Conservation (phyloP, 2,113 vertebrate genomes). For the Sylvietta virens region DNA sequence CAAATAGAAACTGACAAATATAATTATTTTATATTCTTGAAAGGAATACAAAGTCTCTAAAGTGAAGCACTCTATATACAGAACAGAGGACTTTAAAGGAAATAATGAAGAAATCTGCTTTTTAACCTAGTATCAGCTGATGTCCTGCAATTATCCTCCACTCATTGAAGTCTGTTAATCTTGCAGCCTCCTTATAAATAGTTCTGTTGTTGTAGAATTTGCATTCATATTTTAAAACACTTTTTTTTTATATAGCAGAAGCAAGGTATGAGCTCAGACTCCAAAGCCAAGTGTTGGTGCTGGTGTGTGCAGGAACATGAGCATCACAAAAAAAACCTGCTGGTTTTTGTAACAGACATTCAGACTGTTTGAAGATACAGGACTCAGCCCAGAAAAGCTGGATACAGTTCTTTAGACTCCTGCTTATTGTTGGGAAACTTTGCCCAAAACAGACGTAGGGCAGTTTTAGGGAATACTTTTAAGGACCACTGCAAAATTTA, state of each 20-base stretch:
- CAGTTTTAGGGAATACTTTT: not conserved
- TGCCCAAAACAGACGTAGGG: not conserved
- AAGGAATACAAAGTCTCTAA: constrained; percentile 5
- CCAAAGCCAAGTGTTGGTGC: not conserved
- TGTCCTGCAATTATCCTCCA: constrained; percentile 17
- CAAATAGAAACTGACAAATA: not conserved
- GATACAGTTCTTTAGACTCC: not conserved
- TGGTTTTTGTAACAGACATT: not conserved
- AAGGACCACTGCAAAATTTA: not conserved
- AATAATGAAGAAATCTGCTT: not conserved
- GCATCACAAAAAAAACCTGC: not conserved
- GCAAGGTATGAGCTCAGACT: not conserved
- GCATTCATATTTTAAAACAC: not conserved
- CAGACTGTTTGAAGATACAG: not conserved
- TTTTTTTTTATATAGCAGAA: constrained; percentile 3
- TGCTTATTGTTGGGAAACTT: not conserved
- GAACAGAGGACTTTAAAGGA: constrained; percentile 37
- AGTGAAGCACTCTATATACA: not conserved
- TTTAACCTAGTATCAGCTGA: constrained; percentile 32
- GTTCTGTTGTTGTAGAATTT: not conserved
- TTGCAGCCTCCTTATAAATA: not conserved
- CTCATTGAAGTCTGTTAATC: not conserved
- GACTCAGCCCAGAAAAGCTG: not conserved
- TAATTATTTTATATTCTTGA: constrained; percentile 41
- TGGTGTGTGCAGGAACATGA: not conserved